These are phyloP conservation scores for Chironomus tentans DNA, from an alignment of 2,888 invertebrate genomes.

Conservation along the genomic window DNA sequence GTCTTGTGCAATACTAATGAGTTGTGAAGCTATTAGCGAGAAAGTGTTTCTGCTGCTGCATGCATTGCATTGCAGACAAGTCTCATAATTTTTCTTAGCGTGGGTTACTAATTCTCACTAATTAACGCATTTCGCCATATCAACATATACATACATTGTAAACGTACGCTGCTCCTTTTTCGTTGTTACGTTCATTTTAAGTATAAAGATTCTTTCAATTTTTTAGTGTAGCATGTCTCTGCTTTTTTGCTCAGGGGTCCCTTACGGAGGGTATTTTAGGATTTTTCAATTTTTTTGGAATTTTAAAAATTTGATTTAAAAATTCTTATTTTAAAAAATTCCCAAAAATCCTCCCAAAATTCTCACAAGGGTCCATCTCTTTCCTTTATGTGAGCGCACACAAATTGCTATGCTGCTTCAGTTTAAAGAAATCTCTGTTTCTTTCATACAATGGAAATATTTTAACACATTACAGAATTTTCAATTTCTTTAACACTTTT, in stretches of 20 bases:
- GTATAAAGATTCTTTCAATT: neutral
- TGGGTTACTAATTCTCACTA: conserved; percentile 36
- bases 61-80: conserved; percentile 24
- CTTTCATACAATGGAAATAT: conserved; percentile 11
- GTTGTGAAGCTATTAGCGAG: conserved; percentile 14
- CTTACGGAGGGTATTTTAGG: no score
- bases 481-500: neutral
- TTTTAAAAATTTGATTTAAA: no score
- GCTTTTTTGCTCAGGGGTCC: no score
- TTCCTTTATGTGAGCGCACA: neutral
- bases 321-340: no score
- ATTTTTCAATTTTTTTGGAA: no score
- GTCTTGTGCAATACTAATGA: conserved; percentile 26
- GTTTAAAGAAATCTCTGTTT: neutral
- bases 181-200: neutral
- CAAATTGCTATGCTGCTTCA: conserved; percentile 18
- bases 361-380: no score
- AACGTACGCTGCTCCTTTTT: neutral
- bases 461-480: conserved; percentile 23
- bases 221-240: no score
- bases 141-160: neutral
- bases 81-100: conserved; percentile 38
- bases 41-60: neutral
- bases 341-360: neutral
- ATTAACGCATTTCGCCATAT: conserved; percentile 34